phyloP scores from a whole-genome alignment of 2,888 invertebrate genomes.

The Quadriops clusia region DNA sequence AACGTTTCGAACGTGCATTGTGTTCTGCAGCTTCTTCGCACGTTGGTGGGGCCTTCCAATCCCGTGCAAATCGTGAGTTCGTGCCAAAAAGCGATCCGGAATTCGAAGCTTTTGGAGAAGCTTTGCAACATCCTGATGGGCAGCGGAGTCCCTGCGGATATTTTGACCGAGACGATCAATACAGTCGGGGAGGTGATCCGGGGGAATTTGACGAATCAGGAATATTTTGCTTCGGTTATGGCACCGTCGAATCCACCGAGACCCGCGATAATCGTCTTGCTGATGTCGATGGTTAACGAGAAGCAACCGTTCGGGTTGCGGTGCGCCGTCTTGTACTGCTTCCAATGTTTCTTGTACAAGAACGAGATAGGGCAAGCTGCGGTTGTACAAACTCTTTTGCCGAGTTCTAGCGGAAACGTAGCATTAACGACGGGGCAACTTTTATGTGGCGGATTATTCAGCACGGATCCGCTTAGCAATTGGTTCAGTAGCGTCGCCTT shows the following conservation, averaged over 20 bases:
- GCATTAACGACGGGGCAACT: constrained; percentile 74
- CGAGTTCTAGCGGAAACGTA: constrained; percentile 62
- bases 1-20: constrained; percentile 91
- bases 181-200: constrained; percentile 78
- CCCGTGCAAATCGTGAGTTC: constrained; percentile 64
- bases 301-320: constrained; percentile 83
- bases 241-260: constrained; percentile 90
- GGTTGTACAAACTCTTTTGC: constrained; percentile 84
- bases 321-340: constrained; percentile 93
- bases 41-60: constrained; percentile 88
- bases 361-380: constrained; percentile 82
- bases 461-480: constrained; percentile 74
- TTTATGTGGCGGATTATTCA: constrained; percentile 85
- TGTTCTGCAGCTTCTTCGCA: constrained; percentile 79
- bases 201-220: constrained; percentile 83
- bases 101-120: constrained; percentile 67
- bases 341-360: constrained; percentile 89
- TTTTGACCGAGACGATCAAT: constrained; percentile 90
- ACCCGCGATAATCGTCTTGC: constrained; percentile 83
- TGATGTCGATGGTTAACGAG: constrained; percentile 98
- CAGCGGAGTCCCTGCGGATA: constrained; percentile 91
- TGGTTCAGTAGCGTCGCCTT: constrained; percentile 94
- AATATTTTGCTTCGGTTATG: constrained; percentile 77
- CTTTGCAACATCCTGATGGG: constrained; percentile 90
- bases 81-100: constrained; percentile 84